phyloP scores from a whole-genome alignment of 1,140 invertebrate species.

The Venturia canescens region DNA sequence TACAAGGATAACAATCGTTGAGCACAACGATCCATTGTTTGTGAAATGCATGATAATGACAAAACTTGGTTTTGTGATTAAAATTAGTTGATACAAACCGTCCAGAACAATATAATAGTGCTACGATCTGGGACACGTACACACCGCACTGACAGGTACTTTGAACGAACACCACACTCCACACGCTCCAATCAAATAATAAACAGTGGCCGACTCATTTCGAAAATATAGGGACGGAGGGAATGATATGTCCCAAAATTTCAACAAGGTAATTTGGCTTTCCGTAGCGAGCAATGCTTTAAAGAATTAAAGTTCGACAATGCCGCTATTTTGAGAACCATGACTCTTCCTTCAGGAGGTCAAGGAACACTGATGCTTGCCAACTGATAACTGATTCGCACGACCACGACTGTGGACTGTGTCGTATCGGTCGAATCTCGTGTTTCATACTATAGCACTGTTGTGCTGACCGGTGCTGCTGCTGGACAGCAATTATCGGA shows the following conservation, averaged over 20 bases:
- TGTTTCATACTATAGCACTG: too few species aligned
- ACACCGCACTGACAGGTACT: slow-evolving; percentile 2
- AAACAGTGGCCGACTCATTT: slow-evolving; percentile 18
- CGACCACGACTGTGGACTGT: too few species aligned
- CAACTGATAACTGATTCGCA: too few species aligned
- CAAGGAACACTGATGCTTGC: slow-evolving; percentile 21
- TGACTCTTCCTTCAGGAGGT: slow-evolving; percentile 8
- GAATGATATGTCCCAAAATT: background rate
- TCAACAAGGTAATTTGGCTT: slow-evolving; percentile 7
- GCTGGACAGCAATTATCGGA: background rate
- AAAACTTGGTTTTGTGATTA: too few species aligned
- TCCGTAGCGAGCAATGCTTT: background rate
- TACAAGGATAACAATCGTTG: background rate
- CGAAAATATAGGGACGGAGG: background rate
- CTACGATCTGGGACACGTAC: background rate
- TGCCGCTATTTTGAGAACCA: background rate
- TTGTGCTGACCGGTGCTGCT: too few species aligned
- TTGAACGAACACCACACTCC: background rate
- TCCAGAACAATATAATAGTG: background rate
- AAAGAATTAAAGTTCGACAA: background rate
- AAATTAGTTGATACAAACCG: too few species aligned
- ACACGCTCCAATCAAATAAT: slow-evolving; percentile 14
- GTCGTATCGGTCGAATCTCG: too few species aligned
- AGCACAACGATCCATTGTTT: too few species aligned
- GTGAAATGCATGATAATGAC: too few species aligned